Evolutionary conservation across 2,113 vertebrate species (phyloP).

Genomic region (Macquaria australasica): DNA sequence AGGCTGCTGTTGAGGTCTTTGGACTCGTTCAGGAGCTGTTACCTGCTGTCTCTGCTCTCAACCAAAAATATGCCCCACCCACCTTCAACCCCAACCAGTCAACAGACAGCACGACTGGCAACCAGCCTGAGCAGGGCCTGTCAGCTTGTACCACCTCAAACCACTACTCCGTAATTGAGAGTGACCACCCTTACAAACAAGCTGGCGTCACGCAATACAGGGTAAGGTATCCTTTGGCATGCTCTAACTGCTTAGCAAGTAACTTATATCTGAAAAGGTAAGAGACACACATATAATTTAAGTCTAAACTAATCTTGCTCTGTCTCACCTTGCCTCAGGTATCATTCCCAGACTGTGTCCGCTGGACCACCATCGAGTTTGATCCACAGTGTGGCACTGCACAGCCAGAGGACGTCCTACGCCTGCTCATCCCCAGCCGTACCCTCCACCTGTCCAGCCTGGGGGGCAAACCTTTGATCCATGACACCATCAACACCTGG

Average conservation of each 20-base stretch:
- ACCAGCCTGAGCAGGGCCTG: slow-evolving; percentile 96
- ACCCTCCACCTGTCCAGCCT: slow-evolving; percentile 90
- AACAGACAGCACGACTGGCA: slow-evolving; percentile 97
- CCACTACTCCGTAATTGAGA: slow-evolving; percentile 96
- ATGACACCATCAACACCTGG: slow-evolving; percentile 98
- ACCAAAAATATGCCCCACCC: slow-evolving; percentile 98
- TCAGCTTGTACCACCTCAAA: slow-evolving; percentile 97
- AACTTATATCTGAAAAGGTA: background rate
- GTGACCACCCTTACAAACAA: slow-evolving; percentile 98
- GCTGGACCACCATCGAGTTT: slow-evolving; percentile 97
- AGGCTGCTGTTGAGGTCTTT: slow-evolving; percentile 99
- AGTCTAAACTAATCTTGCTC: background rate
- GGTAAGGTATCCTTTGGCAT: slow-evolving; percentile 76
- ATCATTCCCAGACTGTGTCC: slow-evolving; percentile 97
- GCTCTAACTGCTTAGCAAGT: background rate
- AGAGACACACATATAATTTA: background rate
- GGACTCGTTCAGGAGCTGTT: slow-evolving; percentile 96
- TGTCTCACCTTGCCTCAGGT: slow-evolving; percentile 82
- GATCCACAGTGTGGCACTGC: slow-evolving; percentile 97
- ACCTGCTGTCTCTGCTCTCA: slow-evolving; percentile 95
- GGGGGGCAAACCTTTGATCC: slow-evolving; percentile 90
- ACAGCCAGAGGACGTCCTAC: slow-evolving; percentile 95
- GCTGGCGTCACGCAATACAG: slow-evolving; percentile 95
- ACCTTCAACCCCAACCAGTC: slow-evolving; percentile 99
- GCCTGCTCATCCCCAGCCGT: slow-evolving; percentile 94